These are phyloP conservation scores for Sialia sialis DNA, from an alignment of 2,113 vertebrate genomes.

Conservation along the genomic window DNA sequence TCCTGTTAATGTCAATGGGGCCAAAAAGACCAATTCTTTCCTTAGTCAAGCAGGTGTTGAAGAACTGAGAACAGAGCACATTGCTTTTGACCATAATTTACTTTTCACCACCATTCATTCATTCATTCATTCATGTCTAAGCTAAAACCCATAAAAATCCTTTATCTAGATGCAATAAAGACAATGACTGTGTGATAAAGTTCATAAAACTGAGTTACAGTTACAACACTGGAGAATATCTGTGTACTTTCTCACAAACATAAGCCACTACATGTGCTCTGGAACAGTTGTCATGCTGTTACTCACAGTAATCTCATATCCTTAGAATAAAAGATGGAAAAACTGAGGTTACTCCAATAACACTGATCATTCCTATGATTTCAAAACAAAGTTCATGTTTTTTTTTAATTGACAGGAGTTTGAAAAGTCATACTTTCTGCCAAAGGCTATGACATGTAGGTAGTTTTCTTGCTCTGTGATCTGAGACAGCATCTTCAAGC, in stretches of 20 bases:
- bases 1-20: background rate
- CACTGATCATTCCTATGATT: background rate
- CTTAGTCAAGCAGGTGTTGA: background rate
- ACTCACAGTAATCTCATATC: background rate
- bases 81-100: background rate
- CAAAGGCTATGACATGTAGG: background rate
- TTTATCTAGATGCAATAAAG: background rate
- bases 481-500: background rate
- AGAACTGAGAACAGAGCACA: background rate
- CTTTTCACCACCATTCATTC: background rate
- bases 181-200: background rate
- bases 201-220: background rate
- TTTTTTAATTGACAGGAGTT: background rate
- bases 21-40: background rate
- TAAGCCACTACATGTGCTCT: background rate
- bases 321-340: background rate
- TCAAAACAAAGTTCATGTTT: background rate
- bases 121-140: background rate
- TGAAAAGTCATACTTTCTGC: background rate
- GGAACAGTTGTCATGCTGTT: background rate
- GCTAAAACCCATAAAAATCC: background rate
- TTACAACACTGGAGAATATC: background rate
- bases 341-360: background rate
- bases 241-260: background rate
- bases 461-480: background rate